Conservation (phyloP, 1,140 invertebrate species). For the Carposina sasakii region DNA sequence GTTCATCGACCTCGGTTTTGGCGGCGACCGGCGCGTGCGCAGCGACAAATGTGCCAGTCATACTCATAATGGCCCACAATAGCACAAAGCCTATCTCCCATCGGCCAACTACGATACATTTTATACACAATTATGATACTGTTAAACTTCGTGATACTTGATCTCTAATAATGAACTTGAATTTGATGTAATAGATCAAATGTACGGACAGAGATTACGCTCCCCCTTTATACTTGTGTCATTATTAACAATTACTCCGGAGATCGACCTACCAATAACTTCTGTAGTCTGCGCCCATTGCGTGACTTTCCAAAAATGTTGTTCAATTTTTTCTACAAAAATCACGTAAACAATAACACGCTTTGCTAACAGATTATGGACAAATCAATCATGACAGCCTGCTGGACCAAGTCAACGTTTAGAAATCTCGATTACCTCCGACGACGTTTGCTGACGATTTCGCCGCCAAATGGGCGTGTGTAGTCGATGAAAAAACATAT, state of each 20-base stretch:
- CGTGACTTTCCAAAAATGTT: too few species aligned
- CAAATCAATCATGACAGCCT: too few species aligned
- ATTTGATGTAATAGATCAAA: constrained; percentile 35
- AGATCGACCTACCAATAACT: too few species aligned
- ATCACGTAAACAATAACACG: not conserved
- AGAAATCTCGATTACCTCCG: constrained; percentile 45
- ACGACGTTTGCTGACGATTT: too few species aligned
- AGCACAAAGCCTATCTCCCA: constrained; percentile 56
- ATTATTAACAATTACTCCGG: too few species aligned
- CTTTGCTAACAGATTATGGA: too few species aligned
- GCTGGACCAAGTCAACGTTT: too few species aligned
- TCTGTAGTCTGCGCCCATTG: too few species aligned
- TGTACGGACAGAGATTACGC: constrained; percentile 23
- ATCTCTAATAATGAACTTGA: constrained; percentile 54
- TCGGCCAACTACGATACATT: constrained; percentile 60
- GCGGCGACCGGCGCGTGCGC: constrained; percentile 47
- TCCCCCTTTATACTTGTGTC: constrained; percentile 14
- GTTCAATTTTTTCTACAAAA: too few species aligned
- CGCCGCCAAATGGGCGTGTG: constrained; percentile 59
- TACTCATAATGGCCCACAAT: constrained; percentile 49
- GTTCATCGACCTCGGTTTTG: constrained; percentile 44
- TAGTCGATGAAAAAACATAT: constrained; percentile 61
- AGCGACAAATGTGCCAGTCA: constrained; percentile 54
- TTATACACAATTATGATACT: constrained; percentile 59
- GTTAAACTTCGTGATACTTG: constrained; percentile 30